Percentiles rank a stretch among this genome's conserved stretches.
These are phyloP conservation scores for Mus musculus DNA, from an alignment of 2,113 vertebrate genomes.

Conservation along the genomic window GRCm39 chrX:51272501-51273000, in stretches of 20 bases:
- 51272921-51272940: background rate
- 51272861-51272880: conserved; percentile 69
- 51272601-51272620: conserved; percentile 48
- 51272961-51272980: conserved; percentile 58
- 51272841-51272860: conserved; percentile 33
- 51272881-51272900: conserved; percentile 29
- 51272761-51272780: conserved; percentile 10
- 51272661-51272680: conserved; percentile 61
- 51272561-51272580: conserved; percentile 43
- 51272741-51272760: conserved; percentile 74
- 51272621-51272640: conserved; percentile 36
- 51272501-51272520: background rate
- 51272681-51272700: conserved; percentile 66
- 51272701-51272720: conserved; percentile 40
- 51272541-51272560: conserved; percentile 53
- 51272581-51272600: conserved; percentile 49
- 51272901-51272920: conserved; percentile 69
- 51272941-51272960: background rate
- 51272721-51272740: conserved; percentile 53
- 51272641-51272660: background rate
- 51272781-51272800: conserved; percentile 48
- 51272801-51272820: conserved; percentile 36
- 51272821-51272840: conserved; percentile 69
- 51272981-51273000: conserved; percentile 71
- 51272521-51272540: conserved; percentile 43